phyloP scores from a whole-genome alignment of 2,888 invertebrate genomes.

The Nesidiocoris tenuis region DNA sequence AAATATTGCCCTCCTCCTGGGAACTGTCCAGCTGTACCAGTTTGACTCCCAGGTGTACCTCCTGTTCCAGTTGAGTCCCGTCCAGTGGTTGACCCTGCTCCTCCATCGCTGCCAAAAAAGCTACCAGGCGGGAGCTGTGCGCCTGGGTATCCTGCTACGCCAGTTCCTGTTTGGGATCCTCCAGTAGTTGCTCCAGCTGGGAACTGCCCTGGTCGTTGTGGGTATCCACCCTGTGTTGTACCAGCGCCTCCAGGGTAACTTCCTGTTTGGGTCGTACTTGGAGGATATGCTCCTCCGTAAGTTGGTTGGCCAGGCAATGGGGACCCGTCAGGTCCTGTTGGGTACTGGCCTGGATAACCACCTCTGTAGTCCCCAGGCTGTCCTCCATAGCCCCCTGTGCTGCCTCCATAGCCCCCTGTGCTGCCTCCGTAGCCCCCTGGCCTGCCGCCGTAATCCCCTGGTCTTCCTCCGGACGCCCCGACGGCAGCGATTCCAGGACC shows the following conservation, averaged over 20 bases:
- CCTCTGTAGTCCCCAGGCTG: slow-evolving; percentile 6
- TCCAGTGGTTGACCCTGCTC: neutral
- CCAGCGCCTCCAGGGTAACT: slow-evolving; percentile 21
- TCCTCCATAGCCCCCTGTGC: slow-evolving; percentile 38
- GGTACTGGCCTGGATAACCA: slow-evolving; percentile 23
- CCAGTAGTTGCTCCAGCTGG: neutral
- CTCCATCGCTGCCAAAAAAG: neutral
- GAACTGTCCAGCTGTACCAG: slow-evolving; percentile 3
- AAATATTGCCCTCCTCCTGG: slow-evolving; percentile 14
- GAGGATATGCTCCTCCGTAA: slow-evolving; percentile 41
- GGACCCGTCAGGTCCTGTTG: neutral
- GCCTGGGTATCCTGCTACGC: slow-evolving; percentile 1
- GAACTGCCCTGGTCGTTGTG: slow-evolving; percentile 19
- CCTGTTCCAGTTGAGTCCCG: neutral
- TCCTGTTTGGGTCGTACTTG: slow-evolving; percentile 41
- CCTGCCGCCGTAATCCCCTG: slow-evolving; percentile 33
- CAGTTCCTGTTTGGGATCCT: neutral
- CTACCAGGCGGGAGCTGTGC: neutral
- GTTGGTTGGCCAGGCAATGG: slow-evolving; percentile 9
- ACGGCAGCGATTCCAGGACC: slow-evolving; percentile 27
- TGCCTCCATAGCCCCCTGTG: slow-evolving; percentile 44
- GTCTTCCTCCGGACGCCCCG: slow-evolving; percentile 40
- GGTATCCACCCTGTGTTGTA: neutral
- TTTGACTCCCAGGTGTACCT: neutral
- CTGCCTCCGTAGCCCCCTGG: slow-evolving; percentile 45